Evolutionary conservation across 2,797 vertebrate species (phyloP).

Genomic region (Manis crassicaudata): DNA sequence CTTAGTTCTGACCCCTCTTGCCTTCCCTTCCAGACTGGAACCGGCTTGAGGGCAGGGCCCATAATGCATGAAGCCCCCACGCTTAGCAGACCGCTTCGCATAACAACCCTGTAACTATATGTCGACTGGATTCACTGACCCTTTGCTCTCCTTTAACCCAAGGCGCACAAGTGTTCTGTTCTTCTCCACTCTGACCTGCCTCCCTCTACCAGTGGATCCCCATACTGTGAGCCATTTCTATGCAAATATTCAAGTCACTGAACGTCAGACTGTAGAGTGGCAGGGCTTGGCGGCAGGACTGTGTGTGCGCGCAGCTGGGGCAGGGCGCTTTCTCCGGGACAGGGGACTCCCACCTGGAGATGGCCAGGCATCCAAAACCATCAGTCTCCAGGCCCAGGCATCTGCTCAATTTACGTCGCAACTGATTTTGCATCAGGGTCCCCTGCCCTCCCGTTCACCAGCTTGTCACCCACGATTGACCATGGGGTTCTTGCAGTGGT

Average conservation of each 20-base stretch:
- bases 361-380: background rate
- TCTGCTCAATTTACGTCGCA: background rate
- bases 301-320: background rate
- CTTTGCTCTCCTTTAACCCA: background rate
- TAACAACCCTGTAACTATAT: background rate
- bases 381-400: background rate
- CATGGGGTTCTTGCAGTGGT: background rate
- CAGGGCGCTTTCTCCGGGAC: background rate
- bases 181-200: background rate
- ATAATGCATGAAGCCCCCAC: background rate
- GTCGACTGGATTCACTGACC: background rate
- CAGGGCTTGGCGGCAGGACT: background rate
- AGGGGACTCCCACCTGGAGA: background rate
- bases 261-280: background rate
- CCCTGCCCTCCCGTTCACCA: background rate
- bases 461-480: background rate
- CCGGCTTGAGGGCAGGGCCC: background rate
- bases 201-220: background rate
- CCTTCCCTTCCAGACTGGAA: background rate
- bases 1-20: background rate
- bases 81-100: background rate
- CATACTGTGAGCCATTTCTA: background rate
- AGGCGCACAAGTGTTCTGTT: background rate
- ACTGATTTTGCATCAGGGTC: background rate
- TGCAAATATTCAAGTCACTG: background rate